Base-by-base conservation (phyloP, 23 tunicate genomes). In the Clavelina lepadiformis region DNA sequence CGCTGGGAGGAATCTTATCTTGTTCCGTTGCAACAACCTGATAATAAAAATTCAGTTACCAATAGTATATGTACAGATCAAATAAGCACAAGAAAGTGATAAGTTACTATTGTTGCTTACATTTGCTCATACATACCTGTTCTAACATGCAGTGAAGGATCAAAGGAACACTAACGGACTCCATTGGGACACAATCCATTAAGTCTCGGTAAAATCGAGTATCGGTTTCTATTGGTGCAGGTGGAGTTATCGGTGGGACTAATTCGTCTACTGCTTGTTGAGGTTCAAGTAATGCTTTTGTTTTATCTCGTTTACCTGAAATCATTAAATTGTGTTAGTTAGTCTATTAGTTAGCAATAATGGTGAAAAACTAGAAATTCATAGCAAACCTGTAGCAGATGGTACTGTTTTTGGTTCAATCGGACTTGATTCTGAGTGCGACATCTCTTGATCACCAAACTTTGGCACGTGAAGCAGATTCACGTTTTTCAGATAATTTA, bases 71-170 rank as follows among this genome's bases (percentile, higher is more conserved):
- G 27, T 56, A 0, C 15, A 56, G 0, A 20, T 0, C 28, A 11
- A 55, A n/a, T 11, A 44, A 44, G 15, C 49, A 11, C 13, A 44
- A 15, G 15, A 15, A 11, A 44, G 13, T 44, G 50, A 13, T 18
- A 13, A 15, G 49, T 41, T 41, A 8, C 49, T 8, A 15, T 8
- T 41, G 11, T 41, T 41, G 15, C 15, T 15, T 15, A 41, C 11
- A 41, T 8, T 41, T 41, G 11, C 15, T 8, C 11, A 26, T 63
- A 2, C 19, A 5, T 34, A 89, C 97, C 82, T 89, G 97, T 58
- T 89, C 97, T 24, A 89, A 57, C 89, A 89, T 81, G 70, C 89
- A 89, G 64, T 89, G 97, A 83, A 89, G 57, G 0, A 89, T 38
- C 20, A 89, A 70, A 22, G 84, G 76, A 6, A 89, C 89, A 27